These are phyloP conservation scores for Limonius californicus DNA, from an alignment of 1,140 invertebrate species.

Conservation along the genomic window DNA sequence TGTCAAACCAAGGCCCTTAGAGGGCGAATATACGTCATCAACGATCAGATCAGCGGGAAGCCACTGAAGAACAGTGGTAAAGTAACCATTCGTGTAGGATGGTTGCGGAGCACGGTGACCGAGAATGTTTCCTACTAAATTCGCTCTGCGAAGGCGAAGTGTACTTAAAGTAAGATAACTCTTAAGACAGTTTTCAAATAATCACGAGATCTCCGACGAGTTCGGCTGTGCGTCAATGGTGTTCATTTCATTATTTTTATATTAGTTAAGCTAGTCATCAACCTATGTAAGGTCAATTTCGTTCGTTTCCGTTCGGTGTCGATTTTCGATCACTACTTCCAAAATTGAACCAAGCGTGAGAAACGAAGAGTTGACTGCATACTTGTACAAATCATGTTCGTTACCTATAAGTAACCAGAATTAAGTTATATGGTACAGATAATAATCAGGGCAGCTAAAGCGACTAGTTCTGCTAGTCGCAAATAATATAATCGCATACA, in stretches of 20 bases:
- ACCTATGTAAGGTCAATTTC: constrained; percentile 15
- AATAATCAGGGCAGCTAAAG: background rate
- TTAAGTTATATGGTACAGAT: background rate
- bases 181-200: background rate
- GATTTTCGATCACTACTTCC: too few relatives aligned
- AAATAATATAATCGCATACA: background rate
- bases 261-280: constrained; percentile 26
- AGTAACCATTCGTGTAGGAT: background rate
- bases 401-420: constrained; percentile 5
- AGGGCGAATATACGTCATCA: constrained; percentile 45
- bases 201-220: constrained; percentile 36
- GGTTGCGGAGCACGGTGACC: constrained; percentile 39
- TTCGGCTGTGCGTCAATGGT: constrained; percentile 43
- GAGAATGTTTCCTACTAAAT: constrained; percentile 37
- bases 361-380: background rate
- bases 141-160: constrained; percentile 31
- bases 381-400: constrained; percentile 10
- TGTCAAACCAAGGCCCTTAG: constrained; percentile 56
- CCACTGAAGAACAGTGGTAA: constrained; percentile 28
- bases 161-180: constrained; percentile 33
- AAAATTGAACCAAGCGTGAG: background rate
- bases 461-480: background rate
- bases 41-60: constrained; percentile 40
- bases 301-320: too few relatives aligned
- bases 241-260: constrained; percentile 39